Evolutionary conservation across 1,140 invertebrate species (phyloP).

Genomic region (Zaprionus africanus): DNA sequence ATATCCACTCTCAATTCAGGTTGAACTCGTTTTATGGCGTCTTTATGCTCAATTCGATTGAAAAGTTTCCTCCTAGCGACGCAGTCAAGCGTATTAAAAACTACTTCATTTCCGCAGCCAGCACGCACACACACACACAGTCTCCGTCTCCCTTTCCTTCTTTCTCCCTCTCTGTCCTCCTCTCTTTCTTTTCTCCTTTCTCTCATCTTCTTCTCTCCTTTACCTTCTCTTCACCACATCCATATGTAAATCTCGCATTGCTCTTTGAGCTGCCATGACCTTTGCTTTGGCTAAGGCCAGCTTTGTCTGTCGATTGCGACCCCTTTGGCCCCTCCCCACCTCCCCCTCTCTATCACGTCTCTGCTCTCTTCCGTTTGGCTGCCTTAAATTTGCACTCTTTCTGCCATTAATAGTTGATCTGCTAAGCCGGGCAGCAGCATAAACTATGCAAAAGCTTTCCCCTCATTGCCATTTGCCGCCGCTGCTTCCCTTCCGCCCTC

Average conservation of each 20-base stretch:
- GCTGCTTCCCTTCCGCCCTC: conserved; percentile 3
- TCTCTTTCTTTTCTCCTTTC: not conserved
- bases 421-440: conserved; percentile 68
- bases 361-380: conserved; percentile 19
- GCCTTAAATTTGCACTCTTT: conserved; percentile 67
- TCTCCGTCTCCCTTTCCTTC: not conserved
- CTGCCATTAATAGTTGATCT: conserved; percentile 80
- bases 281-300: conserved; percentile 42
- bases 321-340: not conserved
- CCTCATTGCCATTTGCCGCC: conserved; percentile 63
- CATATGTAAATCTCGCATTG: conserved; percentile 48
- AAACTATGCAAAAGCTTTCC: conserved; percentile 76
- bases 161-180: not conserved
- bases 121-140: not conserved
- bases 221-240: not conserved
- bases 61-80: conserved; percentile 25
- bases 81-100: conserved; percentile 49
- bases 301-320: conserved; percentile 33
- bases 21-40: conserved; percentile 12
- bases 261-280: conserved; percentile 43
- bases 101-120: conserved; percentile 44
- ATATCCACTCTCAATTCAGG: not conserved
- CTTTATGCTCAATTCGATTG: conserved; percentile 46
- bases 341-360: too few relatives aligned
- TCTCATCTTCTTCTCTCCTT: not conserved